These are phyloP conservation scores for Otocyon megalotis DNA, from an alignment of 2,113 vertebrate genomes.

Conservation along the genomic window DNA sequence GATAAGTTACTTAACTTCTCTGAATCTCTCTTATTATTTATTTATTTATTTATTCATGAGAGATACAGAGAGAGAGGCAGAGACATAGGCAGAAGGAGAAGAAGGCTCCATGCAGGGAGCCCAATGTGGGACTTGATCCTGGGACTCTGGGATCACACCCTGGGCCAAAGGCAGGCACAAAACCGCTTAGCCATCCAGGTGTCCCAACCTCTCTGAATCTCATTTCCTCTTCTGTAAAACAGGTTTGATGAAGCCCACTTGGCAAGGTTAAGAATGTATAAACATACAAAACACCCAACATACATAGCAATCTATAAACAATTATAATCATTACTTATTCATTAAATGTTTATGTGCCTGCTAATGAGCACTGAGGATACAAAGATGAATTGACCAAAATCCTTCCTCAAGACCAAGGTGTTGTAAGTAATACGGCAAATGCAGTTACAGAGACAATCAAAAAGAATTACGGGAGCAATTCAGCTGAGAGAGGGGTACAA, in stretches of 20 bases:
- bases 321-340: not conserved
- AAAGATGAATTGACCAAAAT: constrained; percentile 1
- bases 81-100: no score
- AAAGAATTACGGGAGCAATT: not conserved
- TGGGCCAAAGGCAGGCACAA: no score
- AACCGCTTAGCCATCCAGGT: no score
- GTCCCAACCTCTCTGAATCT: not conserved
- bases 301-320: not conserved
- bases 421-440: not conserved
- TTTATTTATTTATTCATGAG: no score
- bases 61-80: no score
- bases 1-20: constrained; percentile 8
- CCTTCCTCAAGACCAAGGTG: not conserved
- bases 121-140: no score
- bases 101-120: no score
- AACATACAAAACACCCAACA: not conserved
- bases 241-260: not conserved
- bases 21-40: not conserved
- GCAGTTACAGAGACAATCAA: not conserved
- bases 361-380: not conserved
- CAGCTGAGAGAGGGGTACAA: not conserved
- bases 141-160: no score
- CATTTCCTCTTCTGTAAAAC: constrained; percentile 36
- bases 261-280: constrained; percentile 20
- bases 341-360: not conserved